Conservation (phyloP, 2,888 invertebrate genomes). For the Congeria kusceri region DNA sequence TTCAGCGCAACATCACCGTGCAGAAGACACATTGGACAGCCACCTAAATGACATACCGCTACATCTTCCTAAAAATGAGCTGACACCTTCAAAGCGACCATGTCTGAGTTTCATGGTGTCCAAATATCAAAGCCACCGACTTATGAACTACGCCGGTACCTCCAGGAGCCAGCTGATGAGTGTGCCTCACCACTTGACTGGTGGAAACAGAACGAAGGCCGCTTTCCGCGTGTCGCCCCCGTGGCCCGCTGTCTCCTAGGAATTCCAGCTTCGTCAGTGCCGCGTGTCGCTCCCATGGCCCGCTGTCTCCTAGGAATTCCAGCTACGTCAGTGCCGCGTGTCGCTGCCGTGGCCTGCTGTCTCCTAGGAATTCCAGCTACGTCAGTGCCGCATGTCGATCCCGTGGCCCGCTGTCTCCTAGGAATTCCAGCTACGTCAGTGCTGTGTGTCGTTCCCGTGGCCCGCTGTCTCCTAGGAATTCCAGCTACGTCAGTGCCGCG, state of each 20-base stretch:
- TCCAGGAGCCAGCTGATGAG: constrained; percentile 1
- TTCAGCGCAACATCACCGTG: neutral
- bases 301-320: too few species aligned
- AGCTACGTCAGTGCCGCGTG: too few species aligned
- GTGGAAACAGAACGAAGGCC: neutral
- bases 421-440: too few species aligned
- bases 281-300: too few species aligned
- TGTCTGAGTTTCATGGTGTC: neutral
- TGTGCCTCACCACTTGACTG: constrained; percentile 2
- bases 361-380: too few species aligned
- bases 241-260: neutral
- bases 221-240: neutral
- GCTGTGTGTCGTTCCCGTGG: too few species aligned
- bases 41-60: constrained; percentile 19
- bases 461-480: too few species aligned
- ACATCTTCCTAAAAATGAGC: neutral
- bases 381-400: too few species aligned
- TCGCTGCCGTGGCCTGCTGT: too few species aligned
- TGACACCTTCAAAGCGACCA: neutral
- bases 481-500: too few species aligned
- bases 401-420: too few species aligned
- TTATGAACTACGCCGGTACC: constrained; percentile 6
- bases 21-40: constrained; percentile 6
- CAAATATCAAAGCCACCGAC: neutral
- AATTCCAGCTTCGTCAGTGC: constrained; percentile 8